phyloP scores from a whole-genome alignment of 2,888 invertebrate species.

The Mystacides longicornis region DNA sequence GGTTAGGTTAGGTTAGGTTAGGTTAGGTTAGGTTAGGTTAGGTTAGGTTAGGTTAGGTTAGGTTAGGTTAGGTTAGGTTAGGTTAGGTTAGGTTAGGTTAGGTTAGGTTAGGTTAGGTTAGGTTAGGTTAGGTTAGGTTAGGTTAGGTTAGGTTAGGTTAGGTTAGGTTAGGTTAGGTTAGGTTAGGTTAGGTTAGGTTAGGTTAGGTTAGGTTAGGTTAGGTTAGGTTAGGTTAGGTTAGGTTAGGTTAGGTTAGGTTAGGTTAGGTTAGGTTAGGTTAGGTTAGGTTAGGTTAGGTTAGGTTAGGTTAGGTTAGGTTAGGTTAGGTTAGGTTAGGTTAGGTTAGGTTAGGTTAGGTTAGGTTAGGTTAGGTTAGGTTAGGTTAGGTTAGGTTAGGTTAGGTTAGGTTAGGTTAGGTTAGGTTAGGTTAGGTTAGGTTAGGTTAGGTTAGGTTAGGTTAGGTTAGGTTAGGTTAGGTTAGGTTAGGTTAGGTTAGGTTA shows the following conservation, averaged over 20 bases:
- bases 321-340: constrained; percentile 10
- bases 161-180: constrained; percentile 3
- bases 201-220: constrained; percentile 13
- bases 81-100: background rate
- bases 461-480: constrained; percentile 10
- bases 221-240: background rate
- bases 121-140: constrained; percentile 10
- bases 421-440: constrained; percentile 10
- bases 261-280: constrained; percentile 10
- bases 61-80: constrained; percentile 7
- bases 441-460: constrained; percentile 3
- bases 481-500: constrained; percentile 13
- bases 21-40: constrained; percentile 7
- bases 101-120: constrained; percentile 10
- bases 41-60: constrained; percentile 7
- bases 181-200: constrained; percentile 10
- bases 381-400: constrained; percentile 10
- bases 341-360: constrained; percentile 13
- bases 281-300: constrained; percentile 10
- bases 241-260: constrained; percentile 10
- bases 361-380: background rate
- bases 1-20: constrained; percentile 8
- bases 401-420: constrained; percentile 10
- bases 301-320: constrained; percentile 3
- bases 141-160: constrained; percentile 10